A percentile compares a stretch with the other conserved stretches of the same genome.
phyloP scores from a whole-genome alignment of 2,888 invertebrate genomes.

The Oscheius sp. region DNA sequence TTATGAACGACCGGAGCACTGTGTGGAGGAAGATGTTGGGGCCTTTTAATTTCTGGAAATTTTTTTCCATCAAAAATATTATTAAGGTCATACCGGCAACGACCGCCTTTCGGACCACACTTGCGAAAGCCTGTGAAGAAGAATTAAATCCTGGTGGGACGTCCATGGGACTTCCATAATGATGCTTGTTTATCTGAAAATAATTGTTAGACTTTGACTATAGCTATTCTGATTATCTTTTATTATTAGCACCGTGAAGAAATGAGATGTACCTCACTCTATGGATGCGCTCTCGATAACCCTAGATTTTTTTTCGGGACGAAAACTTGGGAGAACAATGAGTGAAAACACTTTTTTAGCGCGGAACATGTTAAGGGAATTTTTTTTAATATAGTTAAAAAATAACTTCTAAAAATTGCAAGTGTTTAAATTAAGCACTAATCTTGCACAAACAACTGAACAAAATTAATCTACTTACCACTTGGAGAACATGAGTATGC shows the following conservation, averaged over 20 bases:
- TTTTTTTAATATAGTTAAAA: no score
- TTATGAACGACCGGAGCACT: conserved; percentile 48
- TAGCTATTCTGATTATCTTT: no score
- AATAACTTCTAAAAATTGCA: no score
- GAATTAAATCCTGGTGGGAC: background rate
- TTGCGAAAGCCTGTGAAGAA: background rate
- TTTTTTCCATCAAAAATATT: background rate
- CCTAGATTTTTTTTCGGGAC: no score
- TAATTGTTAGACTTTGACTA: background rate
- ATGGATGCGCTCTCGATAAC: no score
- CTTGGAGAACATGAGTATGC: conserved; percentile 49
- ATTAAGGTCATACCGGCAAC: background rate
- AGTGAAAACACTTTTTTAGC: no score
- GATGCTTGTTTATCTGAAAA: conserved; percentile 26
- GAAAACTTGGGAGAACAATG: no score
- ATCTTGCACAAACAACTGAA: background rate
- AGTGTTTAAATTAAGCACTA: no score
- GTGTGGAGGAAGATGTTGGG: conserved; percentile 37
- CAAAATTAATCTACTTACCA: conserved; percentile 35
- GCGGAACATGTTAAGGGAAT: no score
- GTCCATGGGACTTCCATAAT: conserved; percentile 8
- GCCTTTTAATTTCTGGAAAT: conserved; percentile 6
- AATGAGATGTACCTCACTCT: no score
- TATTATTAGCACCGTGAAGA: no score
- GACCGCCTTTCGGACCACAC: conserved; percentile 12